Evolutionary conservation across 2,888 invertebrate species (phyloP).

Genomic region (Drosophila mettleri): DNA sequence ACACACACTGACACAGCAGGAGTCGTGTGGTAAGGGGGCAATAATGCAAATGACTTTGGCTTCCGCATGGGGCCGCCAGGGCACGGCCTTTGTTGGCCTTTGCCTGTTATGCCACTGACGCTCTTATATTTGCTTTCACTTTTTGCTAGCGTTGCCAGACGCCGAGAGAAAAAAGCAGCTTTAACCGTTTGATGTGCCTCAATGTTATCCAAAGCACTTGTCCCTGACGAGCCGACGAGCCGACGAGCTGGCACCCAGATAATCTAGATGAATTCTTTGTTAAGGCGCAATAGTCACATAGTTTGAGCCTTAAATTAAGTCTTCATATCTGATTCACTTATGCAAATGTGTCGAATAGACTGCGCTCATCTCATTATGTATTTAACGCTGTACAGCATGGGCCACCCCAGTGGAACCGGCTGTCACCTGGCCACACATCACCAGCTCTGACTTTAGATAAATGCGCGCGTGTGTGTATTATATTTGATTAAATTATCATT

Average conservation of each 20-base stretch:
- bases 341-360: conserved; percentile 14
- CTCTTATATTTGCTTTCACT: conserved; percentile 43
- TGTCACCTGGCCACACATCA: background rate
- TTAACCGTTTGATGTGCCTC: conserved; percentile 41
- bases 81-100: conserved; percentile 26
- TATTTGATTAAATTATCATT: conserved; percentile 23
- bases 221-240: conserved; percentile 5
- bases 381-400: background rate
- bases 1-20: conserved; percentile 4
- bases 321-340: conserved; percentile 26
- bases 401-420: background rate
- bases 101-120: conserved; percentile 53
- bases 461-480: background rate
- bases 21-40: conserved; percentile 30
- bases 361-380: background rate
- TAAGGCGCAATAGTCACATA: conserved; percentile 21
- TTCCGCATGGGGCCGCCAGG: conserved; percentile 52
- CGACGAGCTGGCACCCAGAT: conserved; percentile 2
- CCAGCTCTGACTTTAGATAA: background rate
- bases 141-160: conserved; percentile 9
- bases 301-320: conserved; percentile 11
- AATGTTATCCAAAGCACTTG: conserved; percentile 31
- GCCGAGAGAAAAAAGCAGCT: conserved; percentile 15
- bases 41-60: conserved; percentile 79
- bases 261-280: conserved; percentile 15